These are phyloP conservation scores for Lochmaea crataegi DNA, from an alignment of 2,888 invertebrate genomes.

Conservation along the genomic window DNA sequence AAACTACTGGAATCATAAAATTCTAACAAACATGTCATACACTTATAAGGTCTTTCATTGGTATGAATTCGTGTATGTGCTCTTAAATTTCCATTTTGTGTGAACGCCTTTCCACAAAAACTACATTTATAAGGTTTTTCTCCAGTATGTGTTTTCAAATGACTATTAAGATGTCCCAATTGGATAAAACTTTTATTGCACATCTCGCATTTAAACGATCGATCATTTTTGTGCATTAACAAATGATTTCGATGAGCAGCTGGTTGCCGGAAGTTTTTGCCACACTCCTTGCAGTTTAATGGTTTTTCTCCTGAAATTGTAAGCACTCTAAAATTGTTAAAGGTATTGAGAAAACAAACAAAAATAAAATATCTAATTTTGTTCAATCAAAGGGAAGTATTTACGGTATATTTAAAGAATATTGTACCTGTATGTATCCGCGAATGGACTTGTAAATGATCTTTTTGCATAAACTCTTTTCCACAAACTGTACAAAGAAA, in stretches of 20 bases:
- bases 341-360: not conserved
- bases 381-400: too few relatives aligned
- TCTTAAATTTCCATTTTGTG: constrained; percentile 42
- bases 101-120: constrained; percentile 42
- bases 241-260: constrained; percentile 40
- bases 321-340: not conserved
- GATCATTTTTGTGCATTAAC: constrained; percentile 42
- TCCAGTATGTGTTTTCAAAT: constrained; percentile 42
- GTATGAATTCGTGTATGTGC: constrained; percentile 44
- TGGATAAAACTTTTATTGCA: constrained; percentile 43
- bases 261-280: constrained; percentile 41
- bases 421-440: constrained; percentile 42
- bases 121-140: constrained; percentile 43
- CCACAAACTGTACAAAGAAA: constrained; percentile 44
- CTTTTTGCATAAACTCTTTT: constrained; percentile 42
- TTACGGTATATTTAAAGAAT: constrained; percentile 1
- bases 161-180: constrained; percentile 40
- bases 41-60: constrained; percentile 48
- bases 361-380: not conserved
- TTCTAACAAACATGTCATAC: constrained; percentile 44
- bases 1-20: constrained; percentile 50
- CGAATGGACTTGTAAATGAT: constrained; percentile 42
- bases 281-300: constrained; percentile 39
- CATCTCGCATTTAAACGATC: constrained; percentile 39
- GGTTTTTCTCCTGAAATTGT: constrained; percentile 39